Percentiles rank a stretch among this genome's conserved stretches.
Conservation (phyloP, 1,140 invertebrate species). For the Sesamia nonagrioides region DNA sequence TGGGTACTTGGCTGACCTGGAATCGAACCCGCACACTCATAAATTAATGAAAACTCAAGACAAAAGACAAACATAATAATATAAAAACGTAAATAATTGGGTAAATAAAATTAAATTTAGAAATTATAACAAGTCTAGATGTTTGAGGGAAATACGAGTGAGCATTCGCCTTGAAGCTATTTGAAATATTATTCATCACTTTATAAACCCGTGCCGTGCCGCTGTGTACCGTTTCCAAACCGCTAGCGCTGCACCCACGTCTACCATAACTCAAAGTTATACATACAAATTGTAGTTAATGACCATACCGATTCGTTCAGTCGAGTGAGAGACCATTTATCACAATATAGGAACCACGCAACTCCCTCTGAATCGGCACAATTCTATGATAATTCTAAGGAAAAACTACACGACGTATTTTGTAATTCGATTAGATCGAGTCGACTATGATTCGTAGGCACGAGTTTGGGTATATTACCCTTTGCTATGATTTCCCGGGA, state of each 20-base stretch:
- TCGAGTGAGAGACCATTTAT: conserved; percentile 71
- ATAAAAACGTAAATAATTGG: no score
- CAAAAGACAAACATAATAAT: no score
- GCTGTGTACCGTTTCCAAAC: conserved; percentile 40
- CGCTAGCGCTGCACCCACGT: conserved; percentile 63
- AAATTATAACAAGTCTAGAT: no score
- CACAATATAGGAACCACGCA: conserved; percentile 67
- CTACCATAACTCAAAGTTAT: conserved; percentile 63
- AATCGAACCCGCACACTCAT: no score
- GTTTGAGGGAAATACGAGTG: no score
- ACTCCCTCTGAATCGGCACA: conserved; percentile 62
- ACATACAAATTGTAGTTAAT: conserved; percentile 75
- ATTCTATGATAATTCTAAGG: conserved; percentile 21
- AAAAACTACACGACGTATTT: conserved; percentile 18
- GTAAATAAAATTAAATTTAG: no score
- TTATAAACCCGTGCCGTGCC: no score
- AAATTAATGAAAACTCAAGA: no score
- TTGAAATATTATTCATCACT: no score
- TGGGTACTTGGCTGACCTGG: no score
- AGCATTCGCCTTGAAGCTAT: no score
- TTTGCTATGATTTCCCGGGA: conserved; percentile 32
- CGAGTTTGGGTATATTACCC: conserved; percentile 25
- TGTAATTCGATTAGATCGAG: conserved; percentile 18
- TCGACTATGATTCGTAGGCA: background rate
- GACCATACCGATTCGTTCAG: conserved; percentile 66